Conservation (phyloP, 2,888 invertebrate species). For the Drosophila anceps region DNA sequence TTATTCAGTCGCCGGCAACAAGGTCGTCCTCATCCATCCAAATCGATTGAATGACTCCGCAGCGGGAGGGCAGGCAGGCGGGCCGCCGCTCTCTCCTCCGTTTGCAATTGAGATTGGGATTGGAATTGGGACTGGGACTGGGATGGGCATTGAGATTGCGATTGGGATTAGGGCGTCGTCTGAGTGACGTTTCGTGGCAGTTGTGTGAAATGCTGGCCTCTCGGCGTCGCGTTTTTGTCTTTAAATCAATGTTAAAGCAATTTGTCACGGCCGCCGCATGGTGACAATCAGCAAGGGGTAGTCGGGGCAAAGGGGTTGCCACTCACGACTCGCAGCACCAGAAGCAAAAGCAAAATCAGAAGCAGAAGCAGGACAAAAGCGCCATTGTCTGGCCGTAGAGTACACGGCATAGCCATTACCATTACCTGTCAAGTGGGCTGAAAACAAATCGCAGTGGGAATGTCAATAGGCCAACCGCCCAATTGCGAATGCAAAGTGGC, state of each 20-base stretch:
- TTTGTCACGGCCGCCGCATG: conserved; percentile 73
- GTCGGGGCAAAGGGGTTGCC: conserved; percentile 46
- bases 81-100: conserved; percentile 1
- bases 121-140: conserved; percentile 44
- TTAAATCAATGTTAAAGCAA: conserved; percentile 79
- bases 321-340: conserved; percentile 22
- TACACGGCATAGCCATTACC: conserved; percentile 35
- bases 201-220: conserved; percentile 68
- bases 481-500: conserved; percentile 75
- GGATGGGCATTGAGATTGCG: conserved; percentile 1
- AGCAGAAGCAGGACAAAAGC: conserved; percentile 47
- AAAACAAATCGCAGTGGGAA: conserved; percentile 78
- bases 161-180: conserved; percentile 71
- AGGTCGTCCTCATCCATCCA: conserved; percentile 64
- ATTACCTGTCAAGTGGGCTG: conserved; percentile 78
- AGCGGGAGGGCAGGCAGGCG: conserved; percentile 39
- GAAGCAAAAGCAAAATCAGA: neutral
- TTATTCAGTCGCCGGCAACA: conserved; percentile 71
- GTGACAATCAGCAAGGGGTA: conserved; percentile 60
- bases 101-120: conserved; percentile 1
- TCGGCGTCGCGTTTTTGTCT: conserved; percentile 59
- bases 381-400: conserved; percentile 55
- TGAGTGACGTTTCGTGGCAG: conserved; percentile 77
- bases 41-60: conserved; percentile 63
- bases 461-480: conserved; percentile 76